A percentile compares a stretch with the other conserved stretches of the same genome.
These are phyloP conservation scores for Actinernus sp. DNA, from an alignment of 92 coral and sea anemone genomes.

Conservation along the genomic window DNA sequence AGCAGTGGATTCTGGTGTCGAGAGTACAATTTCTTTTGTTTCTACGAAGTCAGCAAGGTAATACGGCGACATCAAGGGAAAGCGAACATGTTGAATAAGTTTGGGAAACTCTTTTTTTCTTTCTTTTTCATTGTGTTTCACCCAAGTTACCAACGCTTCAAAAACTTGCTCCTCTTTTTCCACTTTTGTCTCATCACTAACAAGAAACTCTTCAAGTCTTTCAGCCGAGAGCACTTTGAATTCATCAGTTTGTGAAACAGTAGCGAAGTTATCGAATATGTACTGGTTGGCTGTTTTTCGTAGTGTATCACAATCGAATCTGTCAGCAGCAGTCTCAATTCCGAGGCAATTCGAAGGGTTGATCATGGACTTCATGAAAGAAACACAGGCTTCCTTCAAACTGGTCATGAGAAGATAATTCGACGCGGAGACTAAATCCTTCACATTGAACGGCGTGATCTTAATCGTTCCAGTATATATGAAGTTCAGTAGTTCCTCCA, in stretches of 20 bases:
- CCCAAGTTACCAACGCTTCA: constrained; percentile 91
- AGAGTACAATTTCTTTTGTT: constrained; percentile 83
- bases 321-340: constrained; percentile 91
- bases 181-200: constrained; percentile 89
- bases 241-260: constrained; percentile 95
- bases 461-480: constrained; percentile 96
- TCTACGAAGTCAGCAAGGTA: constrained; percentile 97
- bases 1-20: constrained; percentile 87
- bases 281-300: constrained; percentile 86
- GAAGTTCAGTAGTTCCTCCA: constrained; percentile 91
- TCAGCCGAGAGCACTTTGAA: constrained; percentile 84
- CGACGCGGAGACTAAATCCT: constrained; percentile 94
- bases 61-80: constrained; percentile 97
- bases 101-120: constrained; percentile 67
- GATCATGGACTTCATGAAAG: constrained; percentile 90
- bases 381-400: constrained; percentile 90
- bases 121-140: constrained; percentile 76
- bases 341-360: constrained; percentile 99
- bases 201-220: constrained; percentile 72
- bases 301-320: constrained; percentile 87
- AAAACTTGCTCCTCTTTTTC: constrained; percentile 96
- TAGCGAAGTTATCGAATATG: constrained; percentile 84
- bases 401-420: constrained; percentile 93
- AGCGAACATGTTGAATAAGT: constrained; percentile 82
- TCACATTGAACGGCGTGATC: constrained; percentile 94